phyloP scores from a whole-genome alignment of 2,888 invertebrate genomes.

The Esperia sulphurella region DNA sequence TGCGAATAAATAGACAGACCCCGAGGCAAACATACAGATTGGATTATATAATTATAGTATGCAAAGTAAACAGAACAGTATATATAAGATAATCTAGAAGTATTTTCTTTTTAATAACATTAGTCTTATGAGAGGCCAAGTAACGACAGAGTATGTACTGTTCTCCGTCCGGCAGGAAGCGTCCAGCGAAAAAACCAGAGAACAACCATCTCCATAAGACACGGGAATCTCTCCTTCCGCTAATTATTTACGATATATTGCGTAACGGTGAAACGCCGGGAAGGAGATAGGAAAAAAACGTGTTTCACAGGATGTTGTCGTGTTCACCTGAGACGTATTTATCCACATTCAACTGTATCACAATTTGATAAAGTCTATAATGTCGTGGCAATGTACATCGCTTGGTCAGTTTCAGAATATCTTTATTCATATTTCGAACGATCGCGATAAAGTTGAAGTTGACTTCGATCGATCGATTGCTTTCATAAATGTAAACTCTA shows the following conservation, averaged over 20 bases:
- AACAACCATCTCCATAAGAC: slow-evolving; percentile 73
- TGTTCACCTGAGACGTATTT: slow-evolving; percentile 38
- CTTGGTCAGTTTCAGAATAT: slow-evolving; percentile 71
- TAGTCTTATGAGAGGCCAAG: not conserved
- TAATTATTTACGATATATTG: slow-evolving; percentile 79
- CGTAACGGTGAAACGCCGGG: slow-evolving; percentile 79
- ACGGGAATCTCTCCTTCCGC: slow-evolving; percentile 77
- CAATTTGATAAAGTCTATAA: slow-evolving; percentile 41
- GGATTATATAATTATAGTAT: no score
- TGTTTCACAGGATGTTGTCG: slow-evolving; percentile 68
- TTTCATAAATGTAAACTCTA: slow-evolving; percentile 45
- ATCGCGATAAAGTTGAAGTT: slow-evolving; percentile 68
- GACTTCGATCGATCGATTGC: slow-evolving; percentile 48
- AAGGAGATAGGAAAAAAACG: slow-evolving; percentile 73
- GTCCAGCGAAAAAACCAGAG: slow-evolving; percentile 68
- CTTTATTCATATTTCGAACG: slow-evolving; percentile 75
- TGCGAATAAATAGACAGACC: not conserved
- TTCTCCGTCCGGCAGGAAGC: slow-evolving; percentile 59
- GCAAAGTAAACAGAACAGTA: no score
- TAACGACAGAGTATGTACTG: slow-evolving; percentile 33
- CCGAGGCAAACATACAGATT: no score
- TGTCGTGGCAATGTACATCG: slow-evolving; percentile 28
- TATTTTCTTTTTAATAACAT: no score
- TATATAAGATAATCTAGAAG: no score
- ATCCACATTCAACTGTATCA: slow-evolving; percentile 42